phyloP scores from a whole-genome alignment of 1,140 invertebrate genomes.

The Pseudomyrmex sp. region DNA sequence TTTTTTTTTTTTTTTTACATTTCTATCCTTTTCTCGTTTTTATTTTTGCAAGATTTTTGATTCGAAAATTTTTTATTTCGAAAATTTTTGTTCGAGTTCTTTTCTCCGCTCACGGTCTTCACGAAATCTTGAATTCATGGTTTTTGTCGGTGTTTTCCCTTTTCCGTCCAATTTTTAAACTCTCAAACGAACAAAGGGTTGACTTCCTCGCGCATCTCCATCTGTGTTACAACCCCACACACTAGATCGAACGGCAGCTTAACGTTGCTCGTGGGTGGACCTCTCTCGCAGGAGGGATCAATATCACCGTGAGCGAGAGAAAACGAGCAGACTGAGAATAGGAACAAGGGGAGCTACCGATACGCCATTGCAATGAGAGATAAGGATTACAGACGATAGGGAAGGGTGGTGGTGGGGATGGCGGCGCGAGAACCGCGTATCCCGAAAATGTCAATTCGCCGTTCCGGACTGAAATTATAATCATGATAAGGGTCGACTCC shows the following conservation, averaged over 20 bases:
- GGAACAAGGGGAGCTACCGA: conserved; percentile 58
- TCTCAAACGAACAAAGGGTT: background rate
- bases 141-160: background rate
- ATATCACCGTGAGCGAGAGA: conserved; percentile 81
- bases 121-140: background rate
- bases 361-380: conserved; percentile 63
- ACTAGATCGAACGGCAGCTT: conserved; percentile 72
- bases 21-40: background rate
- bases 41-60: background rate
- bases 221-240: conserved; percentile 64
- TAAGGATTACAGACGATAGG: conserved; percentile 70
- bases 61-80: background rate
- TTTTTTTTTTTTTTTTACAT: conserved; percentile 13
- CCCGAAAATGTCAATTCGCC: conserved; percentile 73
- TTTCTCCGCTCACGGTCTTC: background rate
- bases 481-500: conserved; percentile 30
- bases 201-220: conserved; percentile 14
- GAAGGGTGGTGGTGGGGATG: background rate
- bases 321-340: conserved; percentile 74
- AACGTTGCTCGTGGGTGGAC: conserved; percentile 65
- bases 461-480: conserved; percentile 58
- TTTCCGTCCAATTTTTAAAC: background rate
- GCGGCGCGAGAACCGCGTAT: background rate
- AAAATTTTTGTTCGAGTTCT: background rate
- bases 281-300: conserved; percentile 79